These are phyloP conservation scores for Elaeidobius kamerunicus DNA, from an alignment of 2,888 invertebrate species.

Conservation along the genomic window DNA sequence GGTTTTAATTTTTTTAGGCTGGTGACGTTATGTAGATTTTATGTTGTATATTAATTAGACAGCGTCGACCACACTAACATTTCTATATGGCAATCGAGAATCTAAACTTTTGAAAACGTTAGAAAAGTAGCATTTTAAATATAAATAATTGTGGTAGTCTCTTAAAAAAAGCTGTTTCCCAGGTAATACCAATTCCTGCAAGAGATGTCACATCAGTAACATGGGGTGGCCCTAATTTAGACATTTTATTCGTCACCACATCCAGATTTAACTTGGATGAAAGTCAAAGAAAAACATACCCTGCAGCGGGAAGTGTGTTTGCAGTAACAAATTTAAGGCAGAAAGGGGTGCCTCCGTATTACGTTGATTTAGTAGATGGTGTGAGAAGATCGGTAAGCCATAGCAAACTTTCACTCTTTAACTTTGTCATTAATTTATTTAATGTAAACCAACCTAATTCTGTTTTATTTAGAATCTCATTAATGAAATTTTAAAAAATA, in stretches of 20 bases:
- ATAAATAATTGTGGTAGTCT: background rate
- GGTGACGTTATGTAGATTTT: too few species aligned
- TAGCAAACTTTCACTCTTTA: too few species aligned
- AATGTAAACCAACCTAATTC: too few species aligned
- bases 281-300: conserved; percentile 41
- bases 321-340: conserved; percentile 41
- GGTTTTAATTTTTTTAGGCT: too few species aligned
- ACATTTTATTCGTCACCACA: conserved; percentile 61
- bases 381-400: conserved; percentile 28
- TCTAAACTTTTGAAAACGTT: too few species aligned
- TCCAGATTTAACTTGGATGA: conserved; percentile 39
- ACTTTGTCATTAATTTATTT: too few species aligned
- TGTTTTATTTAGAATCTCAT: conserved; percentile 22
- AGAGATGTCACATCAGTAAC: conserved; percentile 58
- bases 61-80: too few species aligned
- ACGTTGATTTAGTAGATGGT: conserved; percentile 36
- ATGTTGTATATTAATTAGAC: too few species aligned
- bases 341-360: conserved; percentile 39
- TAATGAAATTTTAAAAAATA: conserved; percentile 25
- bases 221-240: conserved; percentile 60
- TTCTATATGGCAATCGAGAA: too few species aligned
- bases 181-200: conserved; percentile 52
- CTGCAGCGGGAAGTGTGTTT: conserved; percentile 51
- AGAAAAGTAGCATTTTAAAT: too few species aligned
- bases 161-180: background rate